phyloP scores from a whole-genome alignment of 2,797 vertebrate species.

The Acanthiza pusilla region DNA sequence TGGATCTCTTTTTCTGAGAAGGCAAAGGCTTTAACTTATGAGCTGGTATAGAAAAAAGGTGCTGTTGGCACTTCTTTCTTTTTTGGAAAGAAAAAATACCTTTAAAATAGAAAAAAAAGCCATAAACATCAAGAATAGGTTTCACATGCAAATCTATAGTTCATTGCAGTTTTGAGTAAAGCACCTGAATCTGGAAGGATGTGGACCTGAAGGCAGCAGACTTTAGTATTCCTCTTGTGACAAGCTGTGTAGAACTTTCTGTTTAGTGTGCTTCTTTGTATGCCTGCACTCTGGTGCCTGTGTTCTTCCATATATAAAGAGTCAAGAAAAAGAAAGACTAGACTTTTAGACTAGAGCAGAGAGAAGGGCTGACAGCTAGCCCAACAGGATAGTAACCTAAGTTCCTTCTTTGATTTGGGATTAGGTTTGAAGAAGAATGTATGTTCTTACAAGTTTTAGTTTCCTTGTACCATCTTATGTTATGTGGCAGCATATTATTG shows the following conservation, averaged over 20 bases:
- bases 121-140: background rate
- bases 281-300: background rate
- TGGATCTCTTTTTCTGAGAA: background rate
- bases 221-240: background rate
- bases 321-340: background rate
- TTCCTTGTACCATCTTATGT: fast-evolving
- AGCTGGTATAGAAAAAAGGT: background rate
- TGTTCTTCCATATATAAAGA: background rate
- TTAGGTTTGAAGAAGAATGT: background rate
- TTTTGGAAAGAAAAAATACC: background rate
- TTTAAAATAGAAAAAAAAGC: background rate
- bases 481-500: background rate
- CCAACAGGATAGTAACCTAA: background rate
- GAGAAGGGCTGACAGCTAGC: background rate
- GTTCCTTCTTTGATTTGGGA: background rate
- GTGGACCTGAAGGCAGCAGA: background rate
- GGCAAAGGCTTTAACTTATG: background rate
- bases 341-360: background rate
- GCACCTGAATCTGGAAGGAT: background rate
- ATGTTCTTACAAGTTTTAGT: background rate
- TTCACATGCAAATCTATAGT: background rate
- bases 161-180: background rate
- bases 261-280: background rate
- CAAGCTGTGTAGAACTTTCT: background rate
- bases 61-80: background rate